Percentiles rank a stretch among this genome's conserved stretches.
Evolutionary conservation across 2,888 invertebrate species (phyloP).

Genomic region (Stenoptilia bipunctidactyla): DNA sequence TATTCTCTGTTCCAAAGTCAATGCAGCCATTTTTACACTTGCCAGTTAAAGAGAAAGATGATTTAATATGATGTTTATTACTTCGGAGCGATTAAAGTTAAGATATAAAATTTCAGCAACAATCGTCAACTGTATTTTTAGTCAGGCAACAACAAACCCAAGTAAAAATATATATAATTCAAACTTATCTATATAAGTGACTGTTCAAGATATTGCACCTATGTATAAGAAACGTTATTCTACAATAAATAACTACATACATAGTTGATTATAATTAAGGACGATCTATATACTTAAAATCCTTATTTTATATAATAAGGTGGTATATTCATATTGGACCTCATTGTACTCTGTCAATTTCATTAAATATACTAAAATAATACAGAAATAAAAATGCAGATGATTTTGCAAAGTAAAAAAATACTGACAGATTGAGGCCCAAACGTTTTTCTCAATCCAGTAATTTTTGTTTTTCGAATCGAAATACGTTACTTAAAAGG

Average conservation of each 20-base stretch:
- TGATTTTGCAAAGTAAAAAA: no score
- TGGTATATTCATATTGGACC: conserved; percentile 36
- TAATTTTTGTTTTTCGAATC: no score
- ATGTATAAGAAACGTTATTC: conserved; percentile 50
- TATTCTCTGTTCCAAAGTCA: no score
- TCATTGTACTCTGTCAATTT: background rate
- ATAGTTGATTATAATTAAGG: conserved; percentile 31
- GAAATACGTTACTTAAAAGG: no score
- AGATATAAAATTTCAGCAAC: background rate
- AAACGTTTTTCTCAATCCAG: no score
- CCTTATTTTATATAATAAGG: conserved; percentile 61
- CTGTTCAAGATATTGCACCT: conserved; percentile 29
- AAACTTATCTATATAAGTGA: conserved; percentile 16
- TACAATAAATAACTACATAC: conserved; percentile 58
- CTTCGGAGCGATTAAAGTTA: no score
- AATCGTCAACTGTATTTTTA: background rate
- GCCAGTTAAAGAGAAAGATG: no score
- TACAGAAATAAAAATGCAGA: no score
- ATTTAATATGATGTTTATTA: no score
- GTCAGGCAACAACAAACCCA: conserved; percentile 3
- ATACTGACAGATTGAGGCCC: no score
- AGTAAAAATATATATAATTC: conserved; percentile 3
- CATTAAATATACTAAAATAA: background rate
- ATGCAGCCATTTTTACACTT: no score
- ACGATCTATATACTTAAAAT: conserved; percentile 46